Evolutionary conservation across 2,113 vertebrate genomes (phyloP).

Genomic region (Calidris pugnax): DNA sequence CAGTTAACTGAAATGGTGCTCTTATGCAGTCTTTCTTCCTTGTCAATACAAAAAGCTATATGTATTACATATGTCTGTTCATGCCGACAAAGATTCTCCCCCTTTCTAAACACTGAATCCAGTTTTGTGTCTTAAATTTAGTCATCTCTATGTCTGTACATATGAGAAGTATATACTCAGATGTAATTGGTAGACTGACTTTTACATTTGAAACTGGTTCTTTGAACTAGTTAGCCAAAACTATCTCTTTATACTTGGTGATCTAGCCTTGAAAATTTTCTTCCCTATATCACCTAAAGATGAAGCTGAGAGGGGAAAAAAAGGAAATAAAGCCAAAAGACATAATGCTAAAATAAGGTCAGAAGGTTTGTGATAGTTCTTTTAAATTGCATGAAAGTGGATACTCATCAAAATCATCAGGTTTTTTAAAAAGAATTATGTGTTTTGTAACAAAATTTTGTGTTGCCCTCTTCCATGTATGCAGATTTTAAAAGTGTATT

Average conservation of each 20-base stretch:
- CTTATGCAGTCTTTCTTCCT: not conserved
- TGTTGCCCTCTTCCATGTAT: rapidly evolving
- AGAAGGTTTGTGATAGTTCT: not conserved
- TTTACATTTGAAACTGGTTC: not conserved
- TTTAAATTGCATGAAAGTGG: not conserved
- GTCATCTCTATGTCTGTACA: not conserved
- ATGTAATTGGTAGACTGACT: not conserved
- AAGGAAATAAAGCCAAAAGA: not conserved
- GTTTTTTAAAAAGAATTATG: not conserved
- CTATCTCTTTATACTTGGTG: not conserved
- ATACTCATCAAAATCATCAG: not conserved
- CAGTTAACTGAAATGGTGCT: not conserved
- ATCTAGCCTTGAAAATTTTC: not conserved
- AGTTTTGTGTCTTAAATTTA: not conserved
- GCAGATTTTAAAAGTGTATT: not conserved
- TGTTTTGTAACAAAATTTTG: not conserved
- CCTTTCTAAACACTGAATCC: not conserved
- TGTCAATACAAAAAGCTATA: not conserved
- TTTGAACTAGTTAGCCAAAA: not conserved
- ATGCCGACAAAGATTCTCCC: not conserved
- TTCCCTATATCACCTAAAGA: not conserved
- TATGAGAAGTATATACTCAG: not conserved
- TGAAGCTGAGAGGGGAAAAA: not conserved
- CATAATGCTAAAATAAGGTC: not conserved
- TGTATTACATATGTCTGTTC: not conserved